These are phyloP conservation scores for Tridacna crocea DNA, from an alignment of 2,888 invertebrate species.

Conservation along the genomic window DNA sequence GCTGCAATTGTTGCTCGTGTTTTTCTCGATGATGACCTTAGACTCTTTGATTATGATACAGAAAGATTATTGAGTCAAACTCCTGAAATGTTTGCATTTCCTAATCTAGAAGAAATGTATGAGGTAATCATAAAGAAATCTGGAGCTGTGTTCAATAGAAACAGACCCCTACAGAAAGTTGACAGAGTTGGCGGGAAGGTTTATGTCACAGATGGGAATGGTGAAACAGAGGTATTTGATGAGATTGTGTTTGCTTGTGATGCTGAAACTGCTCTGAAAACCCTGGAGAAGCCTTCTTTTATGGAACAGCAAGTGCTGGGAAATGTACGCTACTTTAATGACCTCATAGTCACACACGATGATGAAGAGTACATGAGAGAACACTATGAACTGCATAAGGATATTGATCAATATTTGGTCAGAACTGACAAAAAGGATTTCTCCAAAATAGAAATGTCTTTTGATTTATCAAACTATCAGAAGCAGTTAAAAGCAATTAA, in stretches of 20 bases:
- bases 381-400: conserved; percentile 73
- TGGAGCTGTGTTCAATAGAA: conserved; percentile 60
- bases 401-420: conserved; percentile 75
- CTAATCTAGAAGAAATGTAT: conserved; percentile 75
- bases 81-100: conserved; percentile 78
- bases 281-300: conserved; percentile 68
- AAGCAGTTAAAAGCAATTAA: conserved; percentile 69
- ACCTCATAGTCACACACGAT: conserved; percentile 75
- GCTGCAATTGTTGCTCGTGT: conserved; percentile 77
- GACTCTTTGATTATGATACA: conserved; percentile 75
- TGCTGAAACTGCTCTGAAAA: conserved; percentile 73
- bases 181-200: conserved; percentile 58
- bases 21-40: conserved; percentile 75
- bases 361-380: conserved; percentile 76
- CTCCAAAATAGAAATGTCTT: conserved; percentile 77
- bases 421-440: conserved; percentile 69
- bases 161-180: conserved; percentile 63
- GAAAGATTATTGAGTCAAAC: conserved; percentile 72
- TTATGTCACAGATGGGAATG: conserved; percentile 63
- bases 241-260: conserved; percentile 76
- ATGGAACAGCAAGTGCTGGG: conserved; percentile 72
- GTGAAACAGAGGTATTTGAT: conserved; percentile 68
- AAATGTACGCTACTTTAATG: conserved; percentile 75
- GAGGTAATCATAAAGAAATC: conserved; percentile 65
- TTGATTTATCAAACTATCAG: conserved; percentile 77